Evolutionary conservation across 2,888 invertebrate species (phyloP).

Genomic region (Caenorhabditis zanzibari): DNA sequence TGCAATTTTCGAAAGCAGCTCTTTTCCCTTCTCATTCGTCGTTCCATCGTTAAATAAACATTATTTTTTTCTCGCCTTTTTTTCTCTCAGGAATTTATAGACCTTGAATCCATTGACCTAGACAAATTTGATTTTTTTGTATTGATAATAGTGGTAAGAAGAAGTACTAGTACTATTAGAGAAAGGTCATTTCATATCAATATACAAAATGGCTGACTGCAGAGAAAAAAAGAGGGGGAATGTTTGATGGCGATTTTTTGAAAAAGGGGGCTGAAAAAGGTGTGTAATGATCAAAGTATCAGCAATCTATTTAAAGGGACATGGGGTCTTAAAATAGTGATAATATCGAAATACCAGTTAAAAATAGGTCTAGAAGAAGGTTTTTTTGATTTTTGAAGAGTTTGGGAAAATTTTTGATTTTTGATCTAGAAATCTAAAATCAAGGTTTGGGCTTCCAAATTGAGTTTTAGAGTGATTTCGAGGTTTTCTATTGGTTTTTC

Average conservation of each 20-base stretch:
- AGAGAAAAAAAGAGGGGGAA: background rate
- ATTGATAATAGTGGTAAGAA: background rate
- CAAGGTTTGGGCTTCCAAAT: too few species aligned
- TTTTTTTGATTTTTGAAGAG: background rate
- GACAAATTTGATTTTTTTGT: background rate
- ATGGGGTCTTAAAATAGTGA: background rate
- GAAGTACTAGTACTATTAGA: background rate
- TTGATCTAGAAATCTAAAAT: too few species aligned
- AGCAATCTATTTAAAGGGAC: background rate
- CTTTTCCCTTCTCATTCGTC: background rate
- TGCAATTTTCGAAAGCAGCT: constrained; percentile 12
- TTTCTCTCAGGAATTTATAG: background rate
- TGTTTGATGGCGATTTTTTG: background rate
- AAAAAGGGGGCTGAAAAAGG: background rate
- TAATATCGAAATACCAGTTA: background rate
- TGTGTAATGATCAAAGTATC: constrained; percentile 16
- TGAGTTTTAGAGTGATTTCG: too few species aligned
- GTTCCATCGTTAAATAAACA: background rate
- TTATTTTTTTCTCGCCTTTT: background rate
- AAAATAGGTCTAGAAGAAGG: background rate
- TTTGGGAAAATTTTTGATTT: too few species aligned
- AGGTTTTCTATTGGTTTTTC: too few species aligned
- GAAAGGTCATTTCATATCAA: constrained; percentile 30
- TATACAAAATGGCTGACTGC: background rate
- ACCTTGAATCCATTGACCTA: too few species aligned